Conservation (phyloP, 2,113 vertebrate species). For the Chloebia gouldiae region DNA sequence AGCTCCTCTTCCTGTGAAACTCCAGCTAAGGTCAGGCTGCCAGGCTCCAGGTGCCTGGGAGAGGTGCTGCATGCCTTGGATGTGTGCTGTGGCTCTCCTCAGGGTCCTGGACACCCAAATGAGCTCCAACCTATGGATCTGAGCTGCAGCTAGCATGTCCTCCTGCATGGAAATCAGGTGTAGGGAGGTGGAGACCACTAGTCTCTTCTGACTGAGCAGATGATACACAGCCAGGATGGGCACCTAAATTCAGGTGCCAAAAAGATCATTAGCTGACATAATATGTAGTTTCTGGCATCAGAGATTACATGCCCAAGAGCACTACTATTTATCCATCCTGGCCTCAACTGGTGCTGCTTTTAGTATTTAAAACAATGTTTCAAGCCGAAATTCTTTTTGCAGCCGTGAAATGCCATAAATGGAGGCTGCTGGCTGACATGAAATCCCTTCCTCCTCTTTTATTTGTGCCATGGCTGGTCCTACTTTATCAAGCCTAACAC, state of each 20-base stretch:
- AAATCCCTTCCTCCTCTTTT: background rate
- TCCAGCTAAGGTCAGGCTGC: background rate
- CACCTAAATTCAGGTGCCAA: background rate
- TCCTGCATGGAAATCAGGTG: background rate
- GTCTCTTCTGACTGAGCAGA: background rate
- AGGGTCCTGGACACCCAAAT: rapidly evolving
- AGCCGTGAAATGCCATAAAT: background rate
- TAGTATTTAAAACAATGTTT: background rate
- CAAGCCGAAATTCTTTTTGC: background rate
- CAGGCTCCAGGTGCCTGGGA: background rate
- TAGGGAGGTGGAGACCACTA: background rate
- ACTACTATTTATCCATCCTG: background rate
- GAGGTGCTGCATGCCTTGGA: background rate
- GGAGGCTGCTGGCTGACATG: background rate
- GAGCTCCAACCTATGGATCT: background rate
- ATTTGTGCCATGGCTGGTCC: background rate
- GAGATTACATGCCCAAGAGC: background rate
- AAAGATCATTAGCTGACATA: background rate
- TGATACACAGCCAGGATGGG: background rate
- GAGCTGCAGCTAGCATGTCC: background rate
- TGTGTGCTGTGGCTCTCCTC: background rate
- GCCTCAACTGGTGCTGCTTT: background rate
- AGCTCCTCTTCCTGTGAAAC: background rate
- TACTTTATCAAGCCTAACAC: background rate
- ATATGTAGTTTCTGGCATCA: background rate